Base-by-base conservation (phyloP, 35 echinoderm and acorn worm genomes). In the Holothuria glaberrima region DNA sequence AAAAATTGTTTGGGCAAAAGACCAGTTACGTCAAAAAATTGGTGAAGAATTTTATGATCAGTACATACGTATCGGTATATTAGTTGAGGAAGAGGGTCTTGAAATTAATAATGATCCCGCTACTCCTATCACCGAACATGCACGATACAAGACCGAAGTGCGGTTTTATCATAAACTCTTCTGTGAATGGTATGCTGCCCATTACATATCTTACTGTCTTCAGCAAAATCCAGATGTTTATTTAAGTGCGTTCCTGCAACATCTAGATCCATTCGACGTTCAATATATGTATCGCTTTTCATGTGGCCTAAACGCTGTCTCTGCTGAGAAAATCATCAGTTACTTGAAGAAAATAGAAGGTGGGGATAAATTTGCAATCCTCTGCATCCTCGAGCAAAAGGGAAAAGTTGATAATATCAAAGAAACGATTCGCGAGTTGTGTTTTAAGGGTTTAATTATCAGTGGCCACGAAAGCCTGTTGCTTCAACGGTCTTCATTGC, bases 201-300 rank as follows among this genome's bases (percentile, higher is more conserved):
- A 31, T 38, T 41, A 75, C 34, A 41, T 38, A 44, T 0, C 34
- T 19, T 4, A 27, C 10, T 30, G 4, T 9, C 12, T 75, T 38
- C 44, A 32, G 7, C 0, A 54, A 54, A 54, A 31, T n/a, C 12
- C 13, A 13, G 33, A 44, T 18, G 38, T 20, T n/a, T 1, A 75
- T 75, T 14, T 35, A 18, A 31, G 18, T 19, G 33, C 41, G 28
- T n/a, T 38, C 34, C 19, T 75, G 10, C 71, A 75, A 75, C 1
- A 41, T 31, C 22, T 75, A 21, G 71, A 75, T 21, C 71, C 71
- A 0, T 35, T 38, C 21, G 30, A 75, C 16, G 21, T 75, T n/a
- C 71, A 75, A 38, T 38, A 75, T 17, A 41, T 75, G 30, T 75
- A 35, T 38, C 71, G 71, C 0, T 78, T 78, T 50, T 24, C 74